phyloP scores from a whole-genome alignment of 1,140 invertebrate genomes.

The Calycopis cecrops region DNA sequence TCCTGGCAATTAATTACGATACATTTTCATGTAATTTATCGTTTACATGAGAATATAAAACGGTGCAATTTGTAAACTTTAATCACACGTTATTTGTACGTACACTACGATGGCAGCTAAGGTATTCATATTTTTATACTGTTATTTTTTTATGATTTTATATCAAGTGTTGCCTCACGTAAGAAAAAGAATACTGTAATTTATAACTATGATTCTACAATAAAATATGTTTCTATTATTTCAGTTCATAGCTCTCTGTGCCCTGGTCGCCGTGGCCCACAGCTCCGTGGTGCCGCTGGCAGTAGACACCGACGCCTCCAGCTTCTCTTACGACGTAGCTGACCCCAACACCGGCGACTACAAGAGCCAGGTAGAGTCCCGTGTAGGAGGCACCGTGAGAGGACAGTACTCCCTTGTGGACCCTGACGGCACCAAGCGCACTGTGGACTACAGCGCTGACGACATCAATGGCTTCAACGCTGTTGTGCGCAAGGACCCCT shows the following conservation, averaged over 20 bases:
- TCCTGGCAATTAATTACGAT: no score
- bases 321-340: slow-evolving; percentile 56
- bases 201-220: not conserved
- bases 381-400: slow-evolving; percentile 58
- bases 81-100: no score
- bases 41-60: no score
- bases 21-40: no score
- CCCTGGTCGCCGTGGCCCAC: not conserved
- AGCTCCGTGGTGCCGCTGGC: slow-evolving; percentile 12
- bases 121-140: not conserved
- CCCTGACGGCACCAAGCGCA: slow-evolving; percentile 38
- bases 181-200: not conserved
- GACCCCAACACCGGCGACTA: slow-evolving; percentile 70
- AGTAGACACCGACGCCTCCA: slow-evolving; percentile 29
- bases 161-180: not conserved
- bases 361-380: slow-evolving; percentile 61
- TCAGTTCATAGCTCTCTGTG: not conserved
- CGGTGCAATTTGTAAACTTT: no score
- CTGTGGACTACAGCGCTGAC: slow-evolving; percentile 41
- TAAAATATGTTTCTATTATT: not conserved
- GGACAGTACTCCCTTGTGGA: slow-evolving; percentile 43
- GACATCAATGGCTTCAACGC: slow-evolving; percentile 40
- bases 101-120: slow-evolving; percentile 7
- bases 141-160: not conserved
- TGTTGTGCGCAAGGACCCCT: slow-evolving; percentile 35